phyloP scores from a whole-genome alignment of 2,888 invertebrate genomes.

The Sylvicola fuscatus region DNA sequence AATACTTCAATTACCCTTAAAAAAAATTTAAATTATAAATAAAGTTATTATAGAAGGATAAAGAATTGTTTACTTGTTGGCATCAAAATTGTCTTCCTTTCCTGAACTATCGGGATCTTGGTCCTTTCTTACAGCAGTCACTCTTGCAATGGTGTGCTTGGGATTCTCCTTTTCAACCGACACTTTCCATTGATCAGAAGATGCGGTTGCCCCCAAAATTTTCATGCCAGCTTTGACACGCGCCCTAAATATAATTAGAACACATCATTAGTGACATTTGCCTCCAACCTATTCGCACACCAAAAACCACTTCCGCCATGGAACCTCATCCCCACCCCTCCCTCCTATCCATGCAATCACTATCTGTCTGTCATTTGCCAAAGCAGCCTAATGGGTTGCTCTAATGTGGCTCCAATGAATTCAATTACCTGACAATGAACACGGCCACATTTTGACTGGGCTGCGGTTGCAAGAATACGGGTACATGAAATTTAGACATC shows the following conservation, averaged over 20 bases:
- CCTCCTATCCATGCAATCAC: too few species aligned
- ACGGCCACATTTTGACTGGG: conserved; percentile 47
- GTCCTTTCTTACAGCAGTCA: conserved; percentile 58
- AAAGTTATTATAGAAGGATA: background rate
- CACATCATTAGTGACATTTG: background rate
- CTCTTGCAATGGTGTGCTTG: conserved; percentile 71
- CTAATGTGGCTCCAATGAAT: conserved; percentile 5
- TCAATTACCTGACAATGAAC: conserved; percentile 62
- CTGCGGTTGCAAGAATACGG: conserved; percentile 64
- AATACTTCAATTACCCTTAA: conserved; percentile 58
- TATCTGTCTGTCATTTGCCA: background rate
- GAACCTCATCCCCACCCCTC: too few species aligned
- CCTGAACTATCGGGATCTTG: conserved; percentile 17
- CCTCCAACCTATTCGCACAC: too few species aligned
- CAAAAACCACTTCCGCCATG: too few species aligned
- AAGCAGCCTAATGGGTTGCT: background rate
- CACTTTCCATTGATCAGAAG: conserved; percentile 64
- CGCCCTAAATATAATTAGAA: conserved; percentile 36
- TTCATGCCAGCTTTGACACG: conserved; percentile 75
- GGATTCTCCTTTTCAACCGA: conserved; percentile 63
- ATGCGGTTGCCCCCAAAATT: conserved; percentile 64
- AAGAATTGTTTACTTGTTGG: conserved; percentile 8
- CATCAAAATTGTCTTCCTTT: conserved; percentile 8
- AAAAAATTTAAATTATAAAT: conserved; percentile 6
- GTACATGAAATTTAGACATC: conserved; percentile 72